These are phyloP conservation scores for Alaudala cheleensis DNA, from an alignment of 2,113 vertebrate species.

Conservation along the genomic window DNA sequence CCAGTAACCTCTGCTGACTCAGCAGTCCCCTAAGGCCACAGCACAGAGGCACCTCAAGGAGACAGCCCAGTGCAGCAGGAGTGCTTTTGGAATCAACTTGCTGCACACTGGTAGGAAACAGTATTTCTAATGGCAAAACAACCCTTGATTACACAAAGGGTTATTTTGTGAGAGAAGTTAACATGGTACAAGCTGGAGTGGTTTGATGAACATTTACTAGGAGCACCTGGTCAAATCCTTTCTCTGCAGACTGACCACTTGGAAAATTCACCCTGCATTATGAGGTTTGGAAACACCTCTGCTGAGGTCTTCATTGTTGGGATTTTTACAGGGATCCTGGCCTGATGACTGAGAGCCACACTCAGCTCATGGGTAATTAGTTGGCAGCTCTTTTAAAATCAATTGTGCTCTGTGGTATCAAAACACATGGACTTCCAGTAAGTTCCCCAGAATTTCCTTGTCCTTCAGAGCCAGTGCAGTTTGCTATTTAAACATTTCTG, in stretches of 20 bases:
- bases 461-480: background rate
- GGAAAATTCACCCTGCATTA: background rate
- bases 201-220: background rate
- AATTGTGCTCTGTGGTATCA: slow-evolving; percentile 25
- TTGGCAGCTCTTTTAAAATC: slow-evolving; percentile 50
- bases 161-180: background rate
- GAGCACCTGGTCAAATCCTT: background rate
- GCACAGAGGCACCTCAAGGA: background rate
- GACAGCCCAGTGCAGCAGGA: background rate
- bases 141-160: background rate
- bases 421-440: slow-evolving; percentile 32
- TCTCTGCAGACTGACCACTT: background rate
- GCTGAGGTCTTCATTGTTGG: background rate
- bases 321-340: background rate
- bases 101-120: background rate
- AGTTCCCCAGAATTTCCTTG: slow-evolving; percentile 13
- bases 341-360: slow-evolving; percentile 27
- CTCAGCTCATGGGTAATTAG: slow-evolving; percentile 31
- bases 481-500: background rate
- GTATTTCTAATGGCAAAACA: background rate
- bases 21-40: background rate
- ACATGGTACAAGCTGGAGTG: background rate
- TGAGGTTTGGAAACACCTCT: background rate
- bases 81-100: background rate
- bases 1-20: background rate